Evolutionary conservation across 2,797 vertebrate genomes (phyloP).

Genomic region (Acipenser ruthenus): DNA sequence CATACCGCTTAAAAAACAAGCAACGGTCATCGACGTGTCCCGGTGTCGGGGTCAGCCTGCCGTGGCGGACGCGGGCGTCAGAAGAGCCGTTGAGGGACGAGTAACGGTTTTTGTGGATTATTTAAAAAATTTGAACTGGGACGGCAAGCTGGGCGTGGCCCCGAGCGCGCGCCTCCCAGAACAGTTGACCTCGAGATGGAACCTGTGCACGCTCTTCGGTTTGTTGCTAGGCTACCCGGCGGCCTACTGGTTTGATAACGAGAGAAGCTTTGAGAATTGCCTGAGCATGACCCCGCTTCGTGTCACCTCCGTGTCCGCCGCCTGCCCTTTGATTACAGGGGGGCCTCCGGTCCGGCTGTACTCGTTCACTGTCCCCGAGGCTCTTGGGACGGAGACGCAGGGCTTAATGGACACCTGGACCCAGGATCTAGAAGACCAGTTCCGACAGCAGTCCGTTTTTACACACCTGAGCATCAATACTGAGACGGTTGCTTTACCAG

Average conservation of each 20-base stretch:
- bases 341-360: conserved; percentile 57
- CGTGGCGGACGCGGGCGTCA: conserved; percentile 26
- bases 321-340: conserved; percentile 42
- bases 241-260: conserved; percentile 68
- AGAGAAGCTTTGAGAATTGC: conserved; percentile 66
- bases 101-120: conserved; percentile 44
- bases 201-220: conserved; percentile 80
- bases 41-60: conserved; percentile 46
- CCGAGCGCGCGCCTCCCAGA: conserved; percentile 38
- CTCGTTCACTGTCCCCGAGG: conserved; percentile 83
- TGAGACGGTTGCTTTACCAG: conserved; percentile 62
- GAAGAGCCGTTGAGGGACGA: conserved; percentile 32
- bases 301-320: conserved; percentile 57
- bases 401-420: conserved; percentile 58
- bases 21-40: conserved; percentile 65
- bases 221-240: conserved; percentile 79
- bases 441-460: conserved; percentile 63
- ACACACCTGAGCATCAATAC: conserved; percentile 62
- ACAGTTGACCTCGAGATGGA: conserved; percentile 54
- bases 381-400: conserved; percentile 46
- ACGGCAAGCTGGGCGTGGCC: conserved; percentile 14
- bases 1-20: conserved; percentile 23
- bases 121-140: conserved; percentile 33
- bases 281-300: conserved; percentile 71
- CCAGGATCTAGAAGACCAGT: conserved; percentile 50